Base-by-base conservation (phyloP, 2,797 vertebrate genomes). In the Cirrhinus molitorella region DNA sequence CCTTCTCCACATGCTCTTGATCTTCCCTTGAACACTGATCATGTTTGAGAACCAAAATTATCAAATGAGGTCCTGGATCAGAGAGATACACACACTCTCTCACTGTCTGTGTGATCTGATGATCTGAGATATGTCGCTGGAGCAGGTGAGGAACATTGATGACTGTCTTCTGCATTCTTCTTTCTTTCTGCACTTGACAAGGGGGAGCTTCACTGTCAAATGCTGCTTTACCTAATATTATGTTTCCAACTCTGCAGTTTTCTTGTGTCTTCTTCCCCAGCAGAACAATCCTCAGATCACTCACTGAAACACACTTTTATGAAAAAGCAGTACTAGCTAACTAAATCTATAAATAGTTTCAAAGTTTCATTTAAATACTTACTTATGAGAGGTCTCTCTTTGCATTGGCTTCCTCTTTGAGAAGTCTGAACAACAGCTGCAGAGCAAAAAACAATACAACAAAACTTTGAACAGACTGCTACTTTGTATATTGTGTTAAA, bases 221-320 rank as follows among this genome's bases (percentile, higher is more conserved):
- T 43, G 17, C 45, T 71, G 16, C n/a, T 25, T 49, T 28, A 12
- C n/a, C 68, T 17, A 71, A 28, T 19, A 71, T 49, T n/a, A 71
- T n/a, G 23, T 71, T 49, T 71, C 68, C 68, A 3, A 71, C 68
- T 11, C 43, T 14, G 9, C 68, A 8, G 23, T 71, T 71, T 71
- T 45, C 43, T 10, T 7, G 5, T 2, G 10, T 8, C 9, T 25
- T 10, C 23, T 49, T 71, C 13, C 68, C 68, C 23, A 71, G 23
- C 16, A 71, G 68, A 71, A 71, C 40, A 71, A 71, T 71, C 43
- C 68, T 71, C 68, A 71, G 21, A 68, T 68, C 66, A 43, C 66
- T 43, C 66, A n/a, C 66, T 43, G 66, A n/a, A 68, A 68, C 21
- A 68, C 12, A 23, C 4, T 3, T 4, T 67, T 68, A 68, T 43